phyloP scores from a whole-genome alignment of 2,888 invertebrate species.

The Drosophila rubida region DNA sequence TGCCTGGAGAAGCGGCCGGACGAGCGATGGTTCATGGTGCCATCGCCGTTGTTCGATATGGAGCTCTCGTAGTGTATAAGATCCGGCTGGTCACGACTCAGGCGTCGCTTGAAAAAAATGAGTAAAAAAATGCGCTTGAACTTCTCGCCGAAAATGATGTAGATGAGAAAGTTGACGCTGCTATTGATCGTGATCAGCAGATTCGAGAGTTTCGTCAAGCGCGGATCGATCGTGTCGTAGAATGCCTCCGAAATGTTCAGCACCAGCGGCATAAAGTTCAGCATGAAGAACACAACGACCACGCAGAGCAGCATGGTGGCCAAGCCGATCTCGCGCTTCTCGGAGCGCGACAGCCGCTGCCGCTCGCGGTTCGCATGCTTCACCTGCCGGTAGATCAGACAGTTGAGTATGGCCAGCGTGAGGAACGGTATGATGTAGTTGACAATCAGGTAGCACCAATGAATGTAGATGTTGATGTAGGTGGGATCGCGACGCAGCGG shows the following conservation, averaged over 20 bases:
- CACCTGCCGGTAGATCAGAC: constrained; percentile 95
- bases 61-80: constrained; percentile 93
- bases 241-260: constrained; percentile 95
- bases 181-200: constrained; percentile 98
- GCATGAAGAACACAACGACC: constrained; percentile 96
- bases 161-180: constrained; percentile 98
- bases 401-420: constrained; percentile 94
- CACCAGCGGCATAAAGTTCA: constrained; percentile 94
- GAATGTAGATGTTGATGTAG: constrained; percentile 95
- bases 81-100: constrained; percentile 89
- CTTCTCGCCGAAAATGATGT: constrained; percentile 98
- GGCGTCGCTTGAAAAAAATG: constrained; percentile 90
- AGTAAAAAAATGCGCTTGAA: constrained; percentile 94
- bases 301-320: constrained; percentile 98
- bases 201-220: constrained; percentile 93
- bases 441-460: constrained; percentile 97
- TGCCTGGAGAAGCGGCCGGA: constrained; percentile 87
- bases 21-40: constrained; percentile 86
- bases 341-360: constrained; percentile 94
- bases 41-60: constrained; percentile 92
- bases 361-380: constrained; percentile 95
- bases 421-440: constrained; percentile 97
- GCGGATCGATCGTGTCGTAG: constrained; percentile 88
- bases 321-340: constrained; percentile 96
- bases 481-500: constrained; percentile 88